Base-by-base conservation (phyloP, 92 coral and sea anemone genomes). In the Palythoa grandis region DNA sequence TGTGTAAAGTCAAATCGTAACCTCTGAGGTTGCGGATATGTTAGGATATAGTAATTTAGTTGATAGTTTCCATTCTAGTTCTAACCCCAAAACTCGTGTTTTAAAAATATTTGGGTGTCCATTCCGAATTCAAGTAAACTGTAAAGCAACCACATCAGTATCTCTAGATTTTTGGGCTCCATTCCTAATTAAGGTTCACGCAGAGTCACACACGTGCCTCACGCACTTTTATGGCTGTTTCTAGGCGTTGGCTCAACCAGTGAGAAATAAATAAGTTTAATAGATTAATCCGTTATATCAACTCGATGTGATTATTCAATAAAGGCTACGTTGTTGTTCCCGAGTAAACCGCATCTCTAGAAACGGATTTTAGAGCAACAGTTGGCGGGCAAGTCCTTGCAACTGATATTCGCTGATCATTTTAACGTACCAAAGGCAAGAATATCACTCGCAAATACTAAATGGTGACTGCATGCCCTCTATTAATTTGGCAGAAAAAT, bases 221-320 rank as follows among this genome's bases (percentile, higher is more conserved):
- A 57, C 23, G 60, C 19, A 20, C 11, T 63, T n/a, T 12, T 17
- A 13, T 48, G 23, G 63, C 43, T 79, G 71, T 57, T 48, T 80
- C 52, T 80, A 52, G 85, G 85, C 85, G 75, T 80, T 66, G 85
- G 85, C 61, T 76, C 35, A 48, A 66, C 53, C 20, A 35, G 29
- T 24, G 52, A 75, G 11, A 25, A 77, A 19, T 57, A 60, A 80
- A 23, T 66, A 23, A 48, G 72, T 23, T 80, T 48, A 43, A 48
- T 66, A 70, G 40, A 80, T 40, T 66, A 53, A 52, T 35, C 65
- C 63, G 74, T 80, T 80, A 19, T 65, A 67, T 65, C 75, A 50
- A 48, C 39, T 80, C 52, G 24, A 24, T 65, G 39, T 80, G 24
- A 37, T 35, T 54, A 23, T 54, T 57, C 40, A 20, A 29, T 23